Evolutionary conservation across 2,797 vertebrate genomes (phyloP).

Genomic region (Chelmon rostratus): DNA sequence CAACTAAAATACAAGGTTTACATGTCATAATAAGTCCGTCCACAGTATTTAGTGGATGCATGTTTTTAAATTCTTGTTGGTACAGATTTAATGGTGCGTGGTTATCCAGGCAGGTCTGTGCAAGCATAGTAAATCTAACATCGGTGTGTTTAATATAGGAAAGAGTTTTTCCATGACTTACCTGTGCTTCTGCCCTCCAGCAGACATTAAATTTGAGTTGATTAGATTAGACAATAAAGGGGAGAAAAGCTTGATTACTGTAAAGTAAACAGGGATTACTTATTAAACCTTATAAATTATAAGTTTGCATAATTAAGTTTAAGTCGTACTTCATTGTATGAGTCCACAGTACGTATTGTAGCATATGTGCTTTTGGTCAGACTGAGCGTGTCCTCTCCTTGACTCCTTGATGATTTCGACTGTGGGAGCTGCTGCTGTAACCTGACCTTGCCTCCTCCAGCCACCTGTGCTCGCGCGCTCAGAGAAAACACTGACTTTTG

Average conservation of each 20-base stretch:
- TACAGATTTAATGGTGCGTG: constrained; percentile 27
- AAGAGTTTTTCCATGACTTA: not conserved
- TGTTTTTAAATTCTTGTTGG: constrained; percentile 38
- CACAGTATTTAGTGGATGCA: constrained; percentile 2
- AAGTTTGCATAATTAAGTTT: not conserved
- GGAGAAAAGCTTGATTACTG: not conserved
- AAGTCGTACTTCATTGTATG: not conserved
- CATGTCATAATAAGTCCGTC: not conserved
- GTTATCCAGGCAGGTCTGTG: constrained; percentile 49
- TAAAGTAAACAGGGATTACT: not conserved
- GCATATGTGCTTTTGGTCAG: constrained; percentile 6
- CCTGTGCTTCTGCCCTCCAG: constrained; percentile 12
- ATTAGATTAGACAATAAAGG: constrained; percentile 17
- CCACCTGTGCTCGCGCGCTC: constrained; percentile 85
- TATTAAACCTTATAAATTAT: not conserved
- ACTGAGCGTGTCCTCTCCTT: constrained; percentile 56
- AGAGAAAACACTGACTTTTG: constrained; percentile 84
- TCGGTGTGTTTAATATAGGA: constrained; percentile 18
- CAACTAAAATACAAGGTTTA: not conserved
- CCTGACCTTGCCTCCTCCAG: constrained; percentile 73
- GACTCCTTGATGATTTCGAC: constrained; percentile 53
- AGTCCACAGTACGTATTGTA: not conserved
- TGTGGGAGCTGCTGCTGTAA: constrained; percentile 67
- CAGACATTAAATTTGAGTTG: constrained; percentile 12
- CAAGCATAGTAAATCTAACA: constrained; percentile 34